Evolutionary conservation across 1,140 invertebrate genomes (phyloP), one percentile per base, ranked within the genome.

Genomic region (Lineus longissimus): DNA sequence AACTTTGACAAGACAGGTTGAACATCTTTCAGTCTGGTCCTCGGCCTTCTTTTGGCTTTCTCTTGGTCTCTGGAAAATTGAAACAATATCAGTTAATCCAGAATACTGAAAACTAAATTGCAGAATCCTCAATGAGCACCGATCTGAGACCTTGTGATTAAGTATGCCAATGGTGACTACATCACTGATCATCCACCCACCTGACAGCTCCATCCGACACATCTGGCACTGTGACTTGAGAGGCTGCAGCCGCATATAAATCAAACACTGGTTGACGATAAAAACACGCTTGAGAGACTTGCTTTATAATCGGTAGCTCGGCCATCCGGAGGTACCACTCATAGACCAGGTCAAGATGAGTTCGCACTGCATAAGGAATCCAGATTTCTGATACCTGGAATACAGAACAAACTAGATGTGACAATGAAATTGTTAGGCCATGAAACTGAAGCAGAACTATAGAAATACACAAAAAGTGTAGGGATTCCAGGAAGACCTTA

Each of bases 241-340:
- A 15, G 13, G 59, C 36, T 13, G 31, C 33, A 1, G 27, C n/a
- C 27, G 51, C 51, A 4, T 67, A 22, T 25, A 7, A 30, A 22
- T 61, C 61, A 41, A 74, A 4, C 15, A 15, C 33, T 36, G 33
- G 33, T 15, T 36, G 56, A 25, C 69, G 59, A 51, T 66, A 74
- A 27, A 70, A 71, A 67, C 66, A 72, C 9, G 54, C 23, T 0
- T 51, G 17, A 47, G 72, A 54, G 19, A 71, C 64, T 27, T 59
- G 43, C 25, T 69, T 60, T 15, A 78, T 68, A 31, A 67, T 66
- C 15, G 72, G 66, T 45, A 78, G 43, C 13, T 60, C 56, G 29
- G 59, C 43, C 67, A 76, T 73, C 64, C 76, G 73, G 57, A 47
- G 22, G 40, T 71, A 63, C 76, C 76, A 78, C 41, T 63, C 59